These are phyloP conservation scores for Harlomillsia oculata DNA, from an alignment of 1,140 invertebrate species.

Conservation along the genomic window DNA sequence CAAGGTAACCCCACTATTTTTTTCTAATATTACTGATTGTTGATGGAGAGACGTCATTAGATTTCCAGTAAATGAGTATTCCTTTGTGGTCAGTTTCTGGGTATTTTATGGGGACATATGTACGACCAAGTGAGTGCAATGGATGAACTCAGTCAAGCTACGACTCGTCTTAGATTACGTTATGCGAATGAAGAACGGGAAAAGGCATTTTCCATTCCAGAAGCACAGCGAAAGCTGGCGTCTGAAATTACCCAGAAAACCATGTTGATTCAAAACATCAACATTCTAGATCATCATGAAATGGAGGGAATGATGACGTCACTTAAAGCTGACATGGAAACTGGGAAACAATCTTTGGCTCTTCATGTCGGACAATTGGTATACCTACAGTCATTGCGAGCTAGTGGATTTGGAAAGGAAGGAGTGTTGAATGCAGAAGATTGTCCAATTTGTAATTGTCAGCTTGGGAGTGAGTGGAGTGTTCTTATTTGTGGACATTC, in stretches of 20 bases:
- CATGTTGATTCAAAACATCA: constrained; percentile 38
- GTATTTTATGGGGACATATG: constrained; percentile 51
- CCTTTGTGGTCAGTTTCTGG: constrained; percentile 43
- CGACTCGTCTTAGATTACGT: constrained; percentile 49
- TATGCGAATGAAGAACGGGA: constrained; percentile 44
- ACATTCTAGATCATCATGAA: constrained; percentile 45
- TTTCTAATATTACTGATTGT: constrained; percentile 6
- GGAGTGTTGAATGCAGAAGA: constrained; percentile 48
- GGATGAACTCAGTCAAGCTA: constrained; percentile 68
- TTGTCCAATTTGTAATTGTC: constrained; percentile 59
- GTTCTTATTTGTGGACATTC: constrained; percentile 60
- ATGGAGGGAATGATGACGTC: constrained; percentile 38
- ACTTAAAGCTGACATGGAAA: constrained; percentile 35
- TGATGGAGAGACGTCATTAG: no score
- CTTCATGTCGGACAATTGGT: constrained; percentile 46
- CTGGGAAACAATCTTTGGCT: constrained; percentile 38
- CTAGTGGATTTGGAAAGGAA: constrained; percentile 39
- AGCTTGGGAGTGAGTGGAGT: constrained; percentile 52
- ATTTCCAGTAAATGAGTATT: no score
- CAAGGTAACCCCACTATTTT: constrained; percentile 43
- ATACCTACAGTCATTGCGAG: constrained; percentile 48
- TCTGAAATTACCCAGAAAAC: constrained; percentile 38
- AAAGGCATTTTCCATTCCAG: constrained; percentile 22
- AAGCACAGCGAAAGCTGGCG: constrained; percentile 30
- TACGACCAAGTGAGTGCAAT: constrained; percentile 51